phyloP scores from a whole-genome alignment of 2,888 invertebrate genomes.

The Zelleria hepariella region DNA sequence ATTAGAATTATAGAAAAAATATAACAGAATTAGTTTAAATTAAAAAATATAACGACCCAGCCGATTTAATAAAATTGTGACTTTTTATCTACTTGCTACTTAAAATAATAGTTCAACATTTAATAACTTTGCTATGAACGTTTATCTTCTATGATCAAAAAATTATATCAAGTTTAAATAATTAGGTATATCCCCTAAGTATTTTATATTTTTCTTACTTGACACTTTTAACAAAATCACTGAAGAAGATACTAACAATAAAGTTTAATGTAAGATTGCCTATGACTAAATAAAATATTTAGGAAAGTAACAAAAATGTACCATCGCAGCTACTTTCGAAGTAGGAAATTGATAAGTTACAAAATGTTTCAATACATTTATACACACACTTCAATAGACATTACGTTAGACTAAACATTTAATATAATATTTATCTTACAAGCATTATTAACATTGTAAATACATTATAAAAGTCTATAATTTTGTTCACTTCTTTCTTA shows the following conservation, averaged over 20 bases:
- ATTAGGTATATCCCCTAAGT: not conserved
- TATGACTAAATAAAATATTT: not conserved
- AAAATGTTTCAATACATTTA: not conserved
- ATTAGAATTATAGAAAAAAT: not conserved
- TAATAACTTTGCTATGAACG: not conserved
- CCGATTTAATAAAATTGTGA: too few species aligned
- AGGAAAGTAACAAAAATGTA: too few species aligned
- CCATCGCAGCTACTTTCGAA: not conserved
- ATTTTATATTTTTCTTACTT: too few species aligned
- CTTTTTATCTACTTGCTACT: too few species aligned
- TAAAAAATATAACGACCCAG: not conserved
- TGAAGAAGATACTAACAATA: too few species aligned
- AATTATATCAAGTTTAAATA: not conserved
- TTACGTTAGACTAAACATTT: conserved; percentile 3
- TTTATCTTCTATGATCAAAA: not conserved
- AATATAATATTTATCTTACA: not conserved
- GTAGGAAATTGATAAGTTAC: not conserved
- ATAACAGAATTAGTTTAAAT: not conserved
- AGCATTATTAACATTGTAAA: conserved; percentile 5
- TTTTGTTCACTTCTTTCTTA: not conserved
- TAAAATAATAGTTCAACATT: too few species aligned
- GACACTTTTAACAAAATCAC: not conserved
- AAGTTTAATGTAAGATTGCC: too few species aligned
- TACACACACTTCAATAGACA: not conserved
- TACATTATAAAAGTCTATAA: conserved; percentile 4